A percentile compares a stretch with the other conserved stretches of the same genome.
phyloP scores from a whole-genome alignment of 1,140 invertebrate genomes.

The Hetaerina americana region DNA sequence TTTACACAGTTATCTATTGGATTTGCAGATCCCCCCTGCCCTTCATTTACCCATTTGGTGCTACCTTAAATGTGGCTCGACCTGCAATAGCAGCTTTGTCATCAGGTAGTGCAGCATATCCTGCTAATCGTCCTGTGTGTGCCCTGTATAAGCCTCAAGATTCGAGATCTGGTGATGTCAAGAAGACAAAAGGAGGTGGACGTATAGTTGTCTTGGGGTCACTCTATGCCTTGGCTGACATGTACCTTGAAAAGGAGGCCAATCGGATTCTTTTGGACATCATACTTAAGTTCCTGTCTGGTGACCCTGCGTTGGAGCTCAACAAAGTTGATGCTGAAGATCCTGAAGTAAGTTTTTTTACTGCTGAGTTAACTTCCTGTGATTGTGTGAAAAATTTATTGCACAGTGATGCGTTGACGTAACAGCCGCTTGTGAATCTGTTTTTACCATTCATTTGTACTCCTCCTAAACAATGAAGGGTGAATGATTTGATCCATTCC shows the following conservation, averaged over 20 bases:
- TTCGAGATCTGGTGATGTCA: not conserved
- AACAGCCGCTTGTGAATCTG: too few species aligned
- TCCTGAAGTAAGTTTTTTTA: constrained; percentile 87
- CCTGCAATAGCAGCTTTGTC: constrained; percentile 80
- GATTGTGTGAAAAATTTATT: too few species aligned
- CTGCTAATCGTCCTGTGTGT: constrained; percentile 81
- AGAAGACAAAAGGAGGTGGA: constrained; percentile 30
- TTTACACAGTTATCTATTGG: too few species aligned
- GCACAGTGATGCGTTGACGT: too few species aligned
- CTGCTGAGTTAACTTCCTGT: too few species aligned
- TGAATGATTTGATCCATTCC: too few species aligned
- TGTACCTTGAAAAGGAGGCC: constrained; percentile 90
- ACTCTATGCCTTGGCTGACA: constrained; percentile 59
- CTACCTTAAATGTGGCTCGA: constrained; percentile 84
- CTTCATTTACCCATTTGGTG: constrained; percentile 92
- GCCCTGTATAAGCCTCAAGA: constrained; percentile 54
- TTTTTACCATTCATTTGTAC: too few species aligned
- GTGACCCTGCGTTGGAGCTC: constrained; percentile 46
- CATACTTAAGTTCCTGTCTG: constrained; percentile 70
- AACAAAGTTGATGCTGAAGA: constrained; percentile 82
- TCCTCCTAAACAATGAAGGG: too few species aligned
- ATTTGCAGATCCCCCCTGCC: constrained; percentile 24
- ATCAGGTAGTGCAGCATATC: constrained; percentile 84
- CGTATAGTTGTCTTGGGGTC: constrained; percentile 70
- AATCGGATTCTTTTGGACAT: constrained; percentile 85